Conservation (phyloP, 2,888 invertebrate species). For the Epirrita christyi region DNA sequence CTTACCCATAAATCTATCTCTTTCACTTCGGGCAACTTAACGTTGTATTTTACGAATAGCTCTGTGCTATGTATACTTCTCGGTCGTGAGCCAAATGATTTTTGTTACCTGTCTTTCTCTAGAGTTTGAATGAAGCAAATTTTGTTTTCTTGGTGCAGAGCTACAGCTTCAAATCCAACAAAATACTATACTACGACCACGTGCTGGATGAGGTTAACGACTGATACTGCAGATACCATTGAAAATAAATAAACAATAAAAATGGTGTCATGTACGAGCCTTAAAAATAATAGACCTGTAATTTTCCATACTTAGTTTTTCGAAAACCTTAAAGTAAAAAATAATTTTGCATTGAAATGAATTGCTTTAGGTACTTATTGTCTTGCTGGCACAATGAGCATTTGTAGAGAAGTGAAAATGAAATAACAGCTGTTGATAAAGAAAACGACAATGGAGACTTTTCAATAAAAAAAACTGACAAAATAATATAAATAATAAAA, state of each 20-base stretch:
- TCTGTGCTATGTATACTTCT: conserved; percentile 84
- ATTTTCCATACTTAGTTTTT: conserved; percentile 6
- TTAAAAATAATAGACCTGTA: conserved; percentile 20
- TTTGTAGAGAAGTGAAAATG: neutral
- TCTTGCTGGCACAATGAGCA: conserved; percentile 1
- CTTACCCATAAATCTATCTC: conserved; percentile 61
- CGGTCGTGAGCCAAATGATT: conserved; percentile 82
- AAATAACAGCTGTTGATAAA: neutral
- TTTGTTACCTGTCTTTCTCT: conserved; percentile 84
- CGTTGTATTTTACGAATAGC: conserved; percentile 84
- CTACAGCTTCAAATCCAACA: conserved; percentile 83
- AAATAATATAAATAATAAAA: too few species aligned
- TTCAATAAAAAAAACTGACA: neutral
- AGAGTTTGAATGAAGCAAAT: conserved; percentile 81
- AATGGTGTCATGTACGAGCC: conserved; percentile 26
- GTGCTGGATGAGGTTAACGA: conserved; percentile 77
- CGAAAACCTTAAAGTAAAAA: neutral
- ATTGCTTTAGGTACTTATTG: neutral
- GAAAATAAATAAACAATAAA: conserved; percentile 76
- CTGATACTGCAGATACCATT: conserved; percentile 78
- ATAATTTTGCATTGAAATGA: neutral
- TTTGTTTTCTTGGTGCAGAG: conserved; percentile 80
- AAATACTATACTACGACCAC: conserved; percentile 80
- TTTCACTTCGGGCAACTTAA: conserved; percentile 64
- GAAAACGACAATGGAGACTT: neutral